Evolutionary conservation across 2,797 vertebrate genomes (phyloP).

Genomic region (Sebastes kiyomatsui): DNA sequence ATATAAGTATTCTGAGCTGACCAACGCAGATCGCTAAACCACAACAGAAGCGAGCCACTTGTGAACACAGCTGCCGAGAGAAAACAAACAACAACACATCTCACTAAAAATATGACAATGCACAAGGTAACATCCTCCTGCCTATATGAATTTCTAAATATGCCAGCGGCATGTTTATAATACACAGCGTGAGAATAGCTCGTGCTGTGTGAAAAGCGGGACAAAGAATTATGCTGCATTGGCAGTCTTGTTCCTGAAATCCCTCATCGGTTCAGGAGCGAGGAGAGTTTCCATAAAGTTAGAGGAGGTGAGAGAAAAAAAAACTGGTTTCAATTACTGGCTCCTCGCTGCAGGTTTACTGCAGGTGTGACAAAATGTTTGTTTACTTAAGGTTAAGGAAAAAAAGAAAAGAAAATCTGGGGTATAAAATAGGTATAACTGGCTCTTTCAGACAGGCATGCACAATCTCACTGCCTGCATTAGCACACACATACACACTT

Average conservation of each 20-base stretch:
- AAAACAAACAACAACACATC: constrained; percentile 12
- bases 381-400: constrained; percentile 37
- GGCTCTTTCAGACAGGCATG: constrained; percentile 4
- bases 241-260: constrained; percentile 49
- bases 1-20: constrained; percentile 8
- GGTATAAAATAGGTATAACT: constrained; percentile 7
- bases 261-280: constrained; percentile 32
- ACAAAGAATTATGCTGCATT: constrained; percentile 66
- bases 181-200: constrained; percentile 59
- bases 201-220: constrained; percentile 45
- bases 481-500: not conserved
- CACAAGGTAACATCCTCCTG: constrained; percentile 25
- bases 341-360: constrained; percentile 38
- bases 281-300: constrained; percentile 37
- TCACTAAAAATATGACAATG: constrained; percentile 46
- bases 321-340: constrained; percentile 50
- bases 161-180: constrained; percentile 48
- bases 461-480: not conserved
- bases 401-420: constrained; percentile 6
- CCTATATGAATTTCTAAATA: constrained; percentile 42
- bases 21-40: constrained; percentile 2
- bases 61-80: not conserved
- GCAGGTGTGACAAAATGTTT: constrained; percentile 46
- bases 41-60: not conserved
- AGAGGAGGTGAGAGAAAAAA: constrained; percentile 23